Evolutionary conservation across 2,888 invertebrate species (phyloP).

Genomic region (Calameuta pallipes): DNA sequence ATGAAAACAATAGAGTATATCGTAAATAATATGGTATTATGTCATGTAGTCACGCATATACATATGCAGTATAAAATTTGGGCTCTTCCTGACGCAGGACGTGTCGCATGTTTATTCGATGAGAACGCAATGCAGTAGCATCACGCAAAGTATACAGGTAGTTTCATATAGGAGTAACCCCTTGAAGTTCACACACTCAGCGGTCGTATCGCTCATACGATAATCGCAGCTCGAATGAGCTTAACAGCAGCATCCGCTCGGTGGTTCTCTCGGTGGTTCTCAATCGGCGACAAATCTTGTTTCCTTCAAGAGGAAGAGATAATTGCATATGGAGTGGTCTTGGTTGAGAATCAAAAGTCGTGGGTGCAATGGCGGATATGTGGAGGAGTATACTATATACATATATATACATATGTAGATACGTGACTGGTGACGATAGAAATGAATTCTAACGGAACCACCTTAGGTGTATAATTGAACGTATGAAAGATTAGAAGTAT

Average conservation of each 20-base stretch:
- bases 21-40: too few relatives aligned
- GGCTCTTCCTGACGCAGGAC: too few relatives aligned
- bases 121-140: not conserved
- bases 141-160: not conserved
- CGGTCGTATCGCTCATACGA: constrained; percentile 15
- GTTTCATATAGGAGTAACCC: not conserved
- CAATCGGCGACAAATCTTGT: not conserved
- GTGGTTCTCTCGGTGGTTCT: constrained; percentile 8
- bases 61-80: too few relatives aligned
- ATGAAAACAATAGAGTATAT: too few relatives aligned
- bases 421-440: not conserved
- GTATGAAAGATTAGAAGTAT: too few relatives aligned
- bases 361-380: not conserved
- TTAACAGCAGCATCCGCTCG: constrained; percentile 23
- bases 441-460: constrained; percentile 12
- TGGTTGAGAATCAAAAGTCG: too few relatives aligned
- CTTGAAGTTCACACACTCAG: not conserved
- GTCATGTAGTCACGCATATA: too few relatives aligned
- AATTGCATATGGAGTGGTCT: not conserved
- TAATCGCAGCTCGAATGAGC: constrained; percentile 21
- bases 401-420: not conserved
- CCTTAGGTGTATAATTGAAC: constrained; percentile 2
- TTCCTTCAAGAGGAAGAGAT: not conserved
- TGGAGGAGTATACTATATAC: not conserved
- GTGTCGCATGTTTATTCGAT: not conserved